Base-by-base conservation (phyloP, 2,888 invertebrate species). In the Dicyrtoma fusca region DNA sequence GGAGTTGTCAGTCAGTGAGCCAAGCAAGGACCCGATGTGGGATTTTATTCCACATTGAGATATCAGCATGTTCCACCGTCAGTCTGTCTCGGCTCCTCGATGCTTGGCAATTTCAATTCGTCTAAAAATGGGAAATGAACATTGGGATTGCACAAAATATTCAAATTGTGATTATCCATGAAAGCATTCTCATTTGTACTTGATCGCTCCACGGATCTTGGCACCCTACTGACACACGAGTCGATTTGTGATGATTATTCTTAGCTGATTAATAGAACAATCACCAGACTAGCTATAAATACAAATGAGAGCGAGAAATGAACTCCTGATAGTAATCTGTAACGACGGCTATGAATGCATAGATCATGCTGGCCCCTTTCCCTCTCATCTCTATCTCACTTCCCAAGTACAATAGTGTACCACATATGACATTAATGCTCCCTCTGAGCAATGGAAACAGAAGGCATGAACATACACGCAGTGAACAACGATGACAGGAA, bases 161-260 rank as follows among this genome's bases (percentile, higher is more conserved):
- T 21, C 53, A 21, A 61, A 61, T 61, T 44, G 19, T 42, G 44
- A 61, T 61, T 61, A 61, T 61, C 61, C 61, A 44, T 61, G 61
- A 23, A 61, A 61, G 44, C 34, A 61, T 61, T 44, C 44, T 61
- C 61, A 61, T 61, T 61, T 61, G 42, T 42, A 19, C 53, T 53
- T 17, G 55, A 21, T 55, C 55, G 17, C 6, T 55, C 55, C 23
- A 13, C 23, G 17, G 42, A 34, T 57, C 45, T 68, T 57, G 68
- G 68, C 72, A 64, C 74, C 76, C 74, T 71, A 69, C 72, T 73
- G 76, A 74, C 76, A 74, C 73, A 73, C 71, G 69, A 74, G 71
- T 72, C 66, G 70, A 71, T 75, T 75, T 71, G 71, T 57, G 57
- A 68, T 72, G 74, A 75, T 75, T 73, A 75, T 71, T 64, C 66